A percentile compares a stretch with the other conserved stretches of the same genome.
Conservation (phyloP, 2,797 vertebrate species). For the Acanthornis magna region DNA sequence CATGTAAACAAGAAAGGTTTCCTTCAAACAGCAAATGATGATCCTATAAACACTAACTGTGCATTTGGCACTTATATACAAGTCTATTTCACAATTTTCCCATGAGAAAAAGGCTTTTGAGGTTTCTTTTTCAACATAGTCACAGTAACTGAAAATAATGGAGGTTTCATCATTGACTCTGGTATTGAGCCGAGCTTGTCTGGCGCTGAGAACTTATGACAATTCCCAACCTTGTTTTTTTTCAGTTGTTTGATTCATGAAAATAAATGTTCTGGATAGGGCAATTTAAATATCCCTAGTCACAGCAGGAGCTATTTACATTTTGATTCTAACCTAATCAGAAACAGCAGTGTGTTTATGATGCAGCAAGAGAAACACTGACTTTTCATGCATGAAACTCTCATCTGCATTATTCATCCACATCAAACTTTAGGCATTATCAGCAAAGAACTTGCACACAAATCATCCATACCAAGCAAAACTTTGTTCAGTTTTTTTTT, state of each 20-base stretch:
- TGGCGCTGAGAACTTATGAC: neutral
- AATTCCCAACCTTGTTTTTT: neutral
- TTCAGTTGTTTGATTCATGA: neutral
- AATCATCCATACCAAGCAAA: constrained; percentile 1
- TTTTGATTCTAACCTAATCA: constrained; percentile 29
- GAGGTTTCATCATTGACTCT: neutral
- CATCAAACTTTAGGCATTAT: constrained; percentile 4
- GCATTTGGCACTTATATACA: neutral
- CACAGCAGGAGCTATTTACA: neutral
- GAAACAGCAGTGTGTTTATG: constrained; percentile 13
- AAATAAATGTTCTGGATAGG: neutral
- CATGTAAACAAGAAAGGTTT: neutral
- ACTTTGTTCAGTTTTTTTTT: neutral
- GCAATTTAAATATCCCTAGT: neutral
- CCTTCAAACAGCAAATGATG: neutral
- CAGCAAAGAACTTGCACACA: neutral
- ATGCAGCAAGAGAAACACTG: constrained; percentile 15
- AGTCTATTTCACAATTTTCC: neutral
- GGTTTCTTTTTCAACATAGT: neutral
- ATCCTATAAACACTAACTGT: neutral
- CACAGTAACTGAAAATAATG: neutral
- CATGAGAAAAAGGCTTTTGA: neutral
- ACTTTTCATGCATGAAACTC: constrained; percentile 19
- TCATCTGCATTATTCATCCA: constrained; percentile 34
- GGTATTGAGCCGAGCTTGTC: neutral